Evolutionary conservation across 1,140 invertebrate genomes (phyloP).

Genomic region (Atopsyche davidsoni): DNA sequence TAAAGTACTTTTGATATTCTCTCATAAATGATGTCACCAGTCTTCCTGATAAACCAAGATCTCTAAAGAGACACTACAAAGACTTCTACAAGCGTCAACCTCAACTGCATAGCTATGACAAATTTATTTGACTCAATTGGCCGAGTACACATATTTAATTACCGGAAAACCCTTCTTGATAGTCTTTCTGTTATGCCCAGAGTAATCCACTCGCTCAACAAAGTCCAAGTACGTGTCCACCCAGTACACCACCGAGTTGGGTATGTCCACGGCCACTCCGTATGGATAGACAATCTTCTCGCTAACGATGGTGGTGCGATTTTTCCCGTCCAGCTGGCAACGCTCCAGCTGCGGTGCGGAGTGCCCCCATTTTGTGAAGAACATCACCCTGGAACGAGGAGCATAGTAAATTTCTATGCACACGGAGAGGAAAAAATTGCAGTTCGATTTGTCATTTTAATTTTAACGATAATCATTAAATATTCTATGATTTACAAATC

Average conservation of each 20-base stretch:
- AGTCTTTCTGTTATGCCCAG: conserved; percentile 59
- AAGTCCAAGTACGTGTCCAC: conserved; percentile 71
- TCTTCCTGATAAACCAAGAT: no score
- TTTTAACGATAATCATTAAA: no score
- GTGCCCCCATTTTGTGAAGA: conserved; percentile 70
- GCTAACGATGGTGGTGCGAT: conserved; percentile 49
- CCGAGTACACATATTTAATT: no score
- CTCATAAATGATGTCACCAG: no score
- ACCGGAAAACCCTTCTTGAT: conserved; percentile 55
- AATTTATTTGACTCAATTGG: no score
- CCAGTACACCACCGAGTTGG: conserved; percentile 71
- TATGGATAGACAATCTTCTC: conserved; percentile 68
- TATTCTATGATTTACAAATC: no score
- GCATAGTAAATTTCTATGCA: no score
- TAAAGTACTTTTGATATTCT: no score
- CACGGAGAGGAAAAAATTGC: conserved; percentile 6
- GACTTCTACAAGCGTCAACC: no score
- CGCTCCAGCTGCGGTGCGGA: conserved; percentile 57
- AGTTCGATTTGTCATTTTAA: not conserved
- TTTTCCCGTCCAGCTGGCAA: conserved; percentile 55
- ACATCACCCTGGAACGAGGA: conserved; percentile 60
- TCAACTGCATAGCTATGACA: no score
- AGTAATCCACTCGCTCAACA: conserved; percentile 65
- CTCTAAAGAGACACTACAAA: no score
- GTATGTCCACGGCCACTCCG: conserved; percentile 64